Evolutionary conservation across 2,113 vertebrate species (phyloP).

Genomic region (Corythornis cristatus): DNA sequence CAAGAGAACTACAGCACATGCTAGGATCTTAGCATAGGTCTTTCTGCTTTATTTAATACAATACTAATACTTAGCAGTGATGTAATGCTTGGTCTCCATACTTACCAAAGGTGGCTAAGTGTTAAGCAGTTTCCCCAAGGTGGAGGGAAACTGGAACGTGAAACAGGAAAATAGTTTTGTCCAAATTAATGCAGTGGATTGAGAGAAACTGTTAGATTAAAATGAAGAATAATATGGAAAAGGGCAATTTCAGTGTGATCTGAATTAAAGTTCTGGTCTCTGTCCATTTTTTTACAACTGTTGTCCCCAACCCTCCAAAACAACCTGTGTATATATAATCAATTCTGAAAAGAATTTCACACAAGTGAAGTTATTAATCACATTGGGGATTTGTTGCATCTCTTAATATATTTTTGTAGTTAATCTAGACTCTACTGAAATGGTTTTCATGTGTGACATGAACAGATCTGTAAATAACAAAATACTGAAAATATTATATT

Average conservation of each 20-base stretch:
- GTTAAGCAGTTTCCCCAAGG: background rate
- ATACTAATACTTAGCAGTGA: background rate
- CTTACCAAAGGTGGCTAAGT: background rate
- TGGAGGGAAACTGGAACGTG: background rate
- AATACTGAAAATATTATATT: background rate
- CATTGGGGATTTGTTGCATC: background rate
- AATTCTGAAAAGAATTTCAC: background rate
- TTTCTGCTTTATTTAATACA: background rate
- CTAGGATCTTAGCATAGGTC: background rate
- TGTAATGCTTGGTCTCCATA: background rate
- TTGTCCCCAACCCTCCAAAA: fast-evolving
- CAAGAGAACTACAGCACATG: background rate
- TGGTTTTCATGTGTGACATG: background rate
- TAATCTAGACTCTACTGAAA: background rate
- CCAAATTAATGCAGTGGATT: background rate
- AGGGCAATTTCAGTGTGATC: background rate
- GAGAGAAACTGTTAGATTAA: background rate
- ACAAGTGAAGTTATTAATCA: background rate
- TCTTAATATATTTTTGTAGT: background rate
- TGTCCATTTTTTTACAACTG: background rate
- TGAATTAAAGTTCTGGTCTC: background rate
- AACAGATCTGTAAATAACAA: background rate
- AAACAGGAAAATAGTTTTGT: background rate
- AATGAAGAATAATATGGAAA: background rate
- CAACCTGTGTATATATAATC: background rate